These are phyloP conservation scores for Cyrtodaria siliqua DNA, from an alignment of 2,888 invertebrate species.

Conservation along the genomic window DNA sequence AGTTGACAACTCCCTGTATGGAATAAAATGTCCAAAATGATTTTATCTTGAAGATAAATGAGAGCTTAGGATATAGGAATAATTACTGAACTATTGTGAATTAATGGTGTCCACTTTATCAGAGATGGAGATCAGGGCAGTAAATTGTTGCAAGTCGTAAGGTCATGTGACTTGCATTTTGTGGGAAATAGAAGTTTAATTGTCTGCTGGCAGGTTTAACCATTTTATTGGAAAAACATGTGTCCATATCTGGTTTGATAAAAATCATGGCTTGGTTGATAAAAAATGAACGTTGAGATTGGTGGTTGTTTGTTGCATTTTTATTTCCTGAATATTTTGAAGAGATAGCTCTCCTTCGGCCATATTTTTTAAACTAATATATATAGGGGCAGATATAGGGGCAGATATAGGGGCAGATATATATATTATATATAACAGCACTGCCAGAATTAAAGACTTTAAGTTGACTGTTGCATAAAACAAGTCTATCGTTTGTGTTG, in stretches of 20 bases:
- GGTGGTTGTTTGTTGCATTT: too few relatives aligned
- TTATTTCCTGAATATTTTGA: too few relatives aligned
- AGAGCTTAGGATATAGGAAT: constrained; percentile 8
- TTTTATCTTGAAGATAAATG: constrained; percentile 26
- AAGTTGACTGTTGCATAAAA: too few relatives aligned
- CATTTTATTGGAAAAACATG: constrained; percentile 15
- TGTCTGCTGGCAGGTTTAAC: neutral
- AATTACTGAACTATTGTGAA: constrained; percentile 18
- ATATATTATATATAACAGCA: too few relatives aligned
- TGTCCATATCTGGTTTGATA: neutral
- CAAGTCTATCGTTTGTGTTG: too few relatives aligned
- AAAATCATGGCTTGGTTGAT: too few relatives aligned
- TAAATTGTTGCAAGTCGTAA: neutral
- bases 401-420: too few relatives aligned
- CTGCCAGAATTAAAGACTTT: too few relatives aligned
- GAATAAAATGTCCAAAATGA: constrained; percentile 25
- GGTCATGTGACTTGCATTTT: constrained; percentile 8
- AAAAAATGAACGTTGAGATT: too few relatives aligned
- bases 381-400: too few relatives aligned
- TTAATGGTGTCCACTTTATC: constrained; percentile 32
- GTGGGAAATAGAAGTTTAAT: constrained; percentile 22
- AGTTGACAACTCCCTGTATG: constrained; percentile 5
- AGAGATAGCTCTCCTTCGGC: too few relatives aligned
- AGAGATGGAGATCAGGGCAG: neutral
- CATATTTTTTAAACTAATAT: too few relatives aligned